These are phyloP conservation scores for Nymphalis polychloros DNA, from an alignment of 2,888 invertebrate genomes.

Conservation along the genomic window DNA sequence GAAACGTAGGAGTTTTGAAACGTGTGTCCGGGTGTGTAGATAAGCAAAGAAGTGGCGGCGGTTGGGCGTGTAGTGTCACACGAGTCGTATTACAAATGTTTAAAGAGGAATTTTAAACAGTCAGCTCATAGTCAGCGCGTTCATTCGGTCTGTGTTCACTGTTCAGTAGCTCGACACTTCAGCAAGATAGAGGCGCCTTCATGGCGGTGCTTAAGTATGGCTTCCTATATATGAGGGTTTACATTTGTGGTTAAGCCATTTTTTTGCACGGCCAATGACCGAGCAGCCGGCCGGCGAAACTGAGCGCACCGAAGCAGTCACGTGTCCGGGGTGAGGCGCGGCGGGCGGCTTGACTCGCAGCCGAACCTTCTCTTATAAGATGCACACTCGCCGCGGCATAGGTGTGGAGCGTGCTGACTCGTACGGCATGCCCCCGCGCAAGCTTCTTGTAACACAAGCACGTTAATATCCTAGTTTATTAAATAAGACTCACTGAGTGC, in stretches of 20 bases:
- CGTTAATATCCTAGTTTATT: conserved; percentile 62
- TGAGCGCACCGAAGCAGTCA: conserved; percentile 73
- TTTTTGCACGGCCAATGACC: conserved; percentile 76
- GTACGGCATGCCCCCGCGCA: conserved; percentile 72
- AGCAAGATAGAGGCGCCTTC: conserved; percentile 48
- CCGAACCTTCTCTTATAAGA: conserved; percentile 79
- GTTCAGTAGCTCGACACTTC: conserved; percentile 46
- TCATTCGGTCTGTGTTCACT: conserved; percentile 36
- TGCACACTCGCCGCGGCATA: conserved; percentile 78
- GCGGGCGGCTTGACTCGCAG: conserved; percentile 72
- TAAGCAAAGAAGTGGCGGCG: conserved; percentile 41
- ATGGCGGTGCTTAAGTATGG: conserved; percentile 59
- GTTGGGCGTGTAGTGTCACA: conserved; percentile 52
- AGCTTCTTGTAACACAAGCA: conserved; percentile 52
- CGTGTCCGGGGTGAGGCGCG: conserved; percentile 81
- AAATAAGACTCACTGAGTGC: conserved; percentile 68
- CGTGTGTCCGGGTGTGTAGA: conserved; percentile 21
- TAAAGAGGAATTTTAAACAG: conserved; percentile 45
- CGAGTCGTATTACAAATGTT: conserved; percentile 60
- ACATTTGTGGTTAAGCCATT: conserved; percentile 61
- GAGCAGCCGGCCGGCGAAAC: conserved; percentile 72
- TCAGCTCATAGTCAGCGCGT: conserved; percentile 26
- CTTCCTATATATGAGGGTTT: conserved; percentile 68
- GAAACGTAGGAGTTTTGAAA: not conserved
- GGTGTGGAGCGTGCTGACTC: conserved; percentile 74